These are phyloP conservation scores for Laupala kohalensis DNA, from an alignment of 1,140 invertebrate species.

Conservation along the genomic window DNA sequence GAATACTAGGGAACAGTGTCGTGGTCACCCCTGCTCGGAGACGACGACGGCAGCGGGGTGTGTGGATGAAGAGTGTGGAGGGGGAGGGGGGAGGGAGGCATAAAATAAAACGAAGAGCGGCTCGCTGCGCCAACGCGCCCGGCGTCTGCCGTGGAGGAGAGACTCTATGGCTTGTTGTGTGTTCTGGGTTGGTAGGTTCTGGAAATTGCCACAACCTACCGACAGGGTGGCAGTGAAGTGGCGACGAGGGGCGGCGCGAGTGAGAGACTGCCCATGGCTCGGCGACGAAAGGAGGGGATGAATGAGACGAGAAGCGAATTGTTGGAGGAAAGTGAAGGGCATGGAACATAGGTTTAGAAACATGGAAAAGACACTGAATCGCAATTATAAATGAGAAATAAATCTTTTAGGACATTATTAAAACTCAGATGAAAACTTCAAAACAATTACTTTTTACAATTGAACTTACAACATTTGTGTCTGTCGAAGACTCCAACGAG, in stretches of 20 bases:
- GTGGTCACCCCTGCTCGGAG: background rate
- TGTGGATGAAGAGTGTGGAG: no score
- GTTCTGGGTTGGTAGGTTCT: background rate
- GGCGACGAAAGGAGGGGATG: no score
- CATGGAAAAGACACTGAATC: background rate
- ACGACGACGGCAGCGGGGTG: no score
- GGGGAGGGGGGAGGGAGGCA: background rate
- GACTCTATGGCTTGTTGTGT: background rate
- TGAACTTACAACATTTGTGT: no score
- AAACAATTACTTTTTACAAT: no score
- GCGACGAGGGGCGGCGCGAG: background rate
- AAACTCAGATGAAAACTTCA: no score
- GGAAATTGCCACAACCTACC: background rate
- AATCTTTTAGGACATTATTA: no score
- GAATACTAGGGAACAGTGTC: no score
- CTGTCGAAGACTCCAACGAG: no score
- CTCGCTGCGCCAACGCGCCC: background rate
- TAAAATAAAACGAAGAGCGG: background rate
- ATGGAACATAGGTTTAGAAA: background rate
- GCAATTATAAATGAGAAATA: no score
- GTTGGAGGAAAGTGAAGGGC: background rate
- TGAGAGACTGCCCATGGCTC: no score
- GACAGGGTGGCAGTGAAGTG: background rate
- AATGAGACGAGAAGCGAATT: background rate
- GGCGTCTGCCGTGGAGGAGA: background rate